Conservation (phyloP, 2,113 vertebrate genomes). For the Podiceps cristatus region DNA sequence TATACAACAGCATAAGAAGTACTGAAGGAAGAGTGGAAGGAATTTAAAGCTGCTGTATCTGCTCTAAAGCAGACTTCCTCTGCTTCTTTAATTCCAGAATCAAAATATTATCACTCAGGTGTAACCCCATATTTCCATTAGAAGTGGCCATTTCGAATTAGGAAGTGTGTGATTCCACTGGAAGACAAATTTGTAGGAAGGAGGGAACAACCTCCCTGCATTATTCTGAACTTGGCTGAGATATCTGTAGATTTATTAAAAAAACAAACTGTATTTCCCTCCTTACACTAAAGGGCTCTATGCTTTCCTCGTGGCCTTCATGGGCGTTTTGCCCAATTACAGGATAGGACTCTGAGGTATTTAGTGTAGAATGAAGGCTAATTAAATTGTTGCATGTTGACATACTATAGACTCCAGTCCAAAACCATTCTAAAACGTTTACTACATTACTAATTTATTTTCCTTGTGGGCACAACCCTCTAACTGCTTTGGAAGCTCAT, state of each 20-base stretch:
- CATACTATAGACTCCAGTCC: neutral
- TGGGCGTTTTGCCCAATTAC: neutral
- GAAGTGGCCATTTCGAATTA: neutral
- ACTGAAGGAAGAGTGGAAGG: neutral
- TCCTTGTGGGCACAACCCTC: neutral
- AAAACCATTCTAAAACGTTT: neutral
- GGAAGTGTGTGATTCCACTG: neutral
- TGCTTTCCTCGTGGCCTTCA: neutral
- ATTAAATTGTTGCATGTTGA: slow-evolving; percentile 16
- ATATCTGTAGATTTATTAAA: neutral
- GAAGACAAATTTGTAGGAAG: neutral
- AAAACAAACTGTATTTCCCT: neutral
- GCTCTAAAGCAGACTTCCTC: neutral
- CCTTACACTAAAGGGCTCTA: neutral
- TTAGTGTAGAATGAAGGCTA: neutral
- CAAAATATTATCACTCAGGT: neutral
- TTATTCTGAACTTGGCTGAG: neutral
- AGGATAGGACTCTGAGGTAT: neutral
- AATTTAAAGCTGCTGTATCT: neutral
- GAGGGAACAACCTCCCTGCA: neutral
- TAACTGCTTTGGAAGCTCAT: neutral
- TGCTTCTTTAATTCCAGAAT: neutral
- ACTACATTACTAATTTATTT: neutral
- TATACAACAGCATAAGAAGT: neutral
- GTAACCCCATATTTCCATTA: neutral